Base-by-base conservation (phyloP, 2,113 vertebrate species). In the Solea solea region DNA sequence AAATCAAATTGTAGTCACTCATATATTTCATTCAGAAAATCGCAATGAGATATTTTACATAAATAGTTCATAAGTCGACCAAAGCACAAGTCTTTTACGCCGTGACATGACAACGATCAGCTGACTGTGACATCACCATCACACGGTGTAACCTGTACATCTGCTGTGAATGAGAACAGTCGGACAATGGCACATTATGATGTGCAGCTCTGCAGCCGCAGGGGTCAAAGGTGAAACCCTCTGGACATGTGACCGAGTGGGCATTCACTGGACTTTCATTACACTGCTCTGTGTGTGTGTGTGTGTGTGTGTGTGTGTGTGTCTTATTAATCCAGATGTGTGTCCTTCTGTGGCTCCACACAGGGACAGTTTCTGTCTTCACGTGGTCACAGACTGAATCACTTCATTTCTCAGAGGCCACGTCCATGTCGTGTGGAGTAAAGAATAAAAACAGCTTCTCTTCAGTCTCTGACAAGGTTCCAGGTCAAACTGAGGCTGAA, bases 121-220 rank as follows among this genome's bases (percentile, higher is more conserved):
- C 58, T 62, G 64, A 61, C 49, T n/a, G 2, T 69, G 8, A 15
- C 21, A 1, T 55, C 28, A 39, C 13, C 34, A 25, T 8, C 28
- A 13, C 14, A 50, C 34, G 45, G 46, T 54, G 58, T 48, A 45
- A 44, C 0, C 16, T 41, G 8, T 45, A 49, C 42, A 28, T 57
- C 9, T 21, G 48, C 34, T 61, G 50, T 59, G 62, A 75, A 69
- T 55, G 60, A 46, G 73, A 27, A 44, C 72, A 71, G 39, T 46
- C 45, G 40, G 14, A 92, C 89, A 90, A 89, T 85, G 21, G 76
- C 25, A 63, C 54, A 63, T 84, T 90, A 71, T 88, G n/a, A 45
- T 16, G 34, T 6, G 2, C 14, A 54, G 52, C 70, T 9, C 58
- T 52, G 55, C 34, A 41, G 7, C 40, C 27, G 52, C 70, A 27